Evolutionary conservation across 2,888 invertebrate species (phyloP).

Genomic region (Phortica okadai): DNA sequence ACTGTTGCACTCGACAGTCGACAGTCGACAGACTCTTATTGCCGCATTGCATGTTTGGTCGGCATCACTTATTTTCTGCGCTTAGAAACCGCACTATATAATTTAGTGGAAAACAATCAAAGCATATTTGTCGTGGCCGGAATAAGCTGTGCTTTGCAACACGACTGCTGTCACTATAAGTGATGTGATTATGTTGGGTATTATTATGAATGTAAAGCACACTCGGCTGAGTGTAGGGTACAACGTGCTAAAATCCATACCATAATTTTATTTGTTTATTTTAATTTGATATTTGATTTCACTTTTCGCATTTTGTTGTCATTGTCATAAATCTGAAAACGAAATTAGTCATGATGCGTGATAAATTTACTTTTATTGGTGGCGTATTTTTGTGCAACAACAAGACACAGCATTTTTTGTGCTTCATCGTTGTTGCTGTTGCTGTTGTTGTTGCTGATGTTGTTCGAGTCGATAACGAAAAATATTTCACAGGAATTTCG

Average conservation of each 20-base stretch:
- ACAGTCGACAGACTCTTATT: slow-evolving; percentile 56
- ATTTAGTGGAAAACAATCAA: slow-evolving; percentile 16
- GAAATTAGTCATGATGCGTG: slow-evolving; percentile 67
- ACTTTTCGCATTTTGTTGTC: slow-evolving; percentile 38
- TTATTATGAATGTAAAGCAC: too few relatives aligned
- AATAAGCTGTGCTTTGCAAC: too few relatives aligned
- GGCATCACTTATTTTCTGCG: slow-evolving; percentile 52
- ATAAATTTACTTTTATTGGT: slow-evolving; percentile 63
- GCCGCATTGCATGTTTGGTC: slow-evolving; percentile 49
- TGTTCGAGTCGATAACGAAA: not conserved
- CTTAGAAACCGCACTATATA: slow-evolving; percentile 24
- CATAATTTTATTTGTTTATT: too few relatives aligned
- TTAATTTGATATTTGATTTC: slow-evolving; percentile 37
- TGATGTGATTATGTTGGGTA: not conserved
- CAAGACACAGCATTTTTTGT: slow-evolving; percentile 35
- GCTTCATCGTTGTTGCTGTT: slow-evolving; percentile 56
- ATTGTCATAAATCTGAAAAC: slow-evolving; percentile 59
- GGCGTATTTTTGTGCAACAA: slow-evolving; percentile 44
- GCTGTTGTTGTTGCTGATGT: slow-evolving; percentile 26
- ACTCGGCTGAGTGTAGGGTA: too few relatives aligned
- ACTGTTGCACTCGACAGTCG: slow-evolving; percentile 40
- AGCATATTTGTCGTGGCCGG: not conserved
- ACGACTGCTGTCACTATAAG: not conserved
- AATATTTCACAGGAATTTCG: slow-evolving; percentile 20
- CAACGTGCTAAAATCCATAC: too few relatives aligned